These are phyloP conservation scores for Rambutsinella grinnellia DNA, from an alignment of 2,888 invertebrate genomes.

Conservation along the genomic window DNA sequence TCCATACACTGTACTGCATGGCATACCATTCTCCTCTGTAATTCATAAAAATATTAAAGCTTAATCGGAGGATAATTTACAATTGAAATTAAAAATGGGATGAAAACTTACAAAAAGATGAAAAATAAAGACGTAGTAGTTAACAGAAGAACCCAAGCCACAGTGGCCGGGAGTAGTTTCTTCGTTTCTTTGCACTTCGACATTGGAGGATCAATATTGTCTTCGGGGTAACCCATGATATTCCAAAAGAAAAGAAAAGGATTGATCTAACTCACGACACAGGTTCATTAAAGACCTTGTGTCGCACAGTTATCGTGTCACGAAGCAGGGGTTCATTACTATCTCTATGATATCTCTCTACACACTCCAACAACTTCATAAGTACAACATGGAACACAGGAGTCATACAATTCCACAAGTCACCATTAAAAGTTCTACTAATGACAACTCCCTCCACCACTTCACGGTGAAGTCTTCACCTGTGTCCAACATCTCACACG, in stretches of 20 bases:
- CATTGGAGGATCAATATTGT: conserved; percentile 72
- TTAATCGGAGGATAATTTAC: not conserved
- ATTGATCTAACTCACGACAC: conserved; percentile 19
- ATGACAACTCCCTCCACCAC: no score
- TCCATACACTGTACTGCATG: conserved; percentile 83
- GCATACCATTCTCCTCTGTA: conserved; percentile 90
- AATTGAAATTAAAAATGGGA: not conserved
- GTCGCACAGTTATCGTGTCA: not conserved
- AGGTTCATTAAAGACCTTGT: conserved; percentile 1
- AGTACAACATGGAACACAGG: no score
- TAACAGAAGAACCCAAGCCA: conserved; percentile 97
- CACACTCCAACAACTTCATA: no score
- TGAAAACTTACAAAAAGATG: conserved; percentile 94
- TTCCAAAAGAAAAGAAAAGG: conserved; percentile 9
- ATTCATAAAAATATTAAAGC: conserved; percentile 60
- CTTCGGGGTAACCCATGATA: conserved; percentile 55
- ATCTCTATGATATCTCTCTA: no score
- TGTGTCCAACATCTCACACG: no score
- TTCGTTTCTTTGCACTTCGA: conserved; percentile 97
- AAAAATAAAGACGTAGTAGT: conserved; percentile 95
- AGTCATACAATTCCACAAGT: no score
- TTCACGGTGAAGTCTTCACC: no score
- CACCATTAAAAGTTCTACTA: no score
- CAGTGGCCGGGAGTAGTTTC: conserved; percentile 97
- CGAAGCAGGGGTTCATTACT: no score